These are phyloP conservation scores for Pelochelys cantorii DNA, from an alignment of 2,797 vertebrate genomes.

Conservation along the genomic window DNA sequence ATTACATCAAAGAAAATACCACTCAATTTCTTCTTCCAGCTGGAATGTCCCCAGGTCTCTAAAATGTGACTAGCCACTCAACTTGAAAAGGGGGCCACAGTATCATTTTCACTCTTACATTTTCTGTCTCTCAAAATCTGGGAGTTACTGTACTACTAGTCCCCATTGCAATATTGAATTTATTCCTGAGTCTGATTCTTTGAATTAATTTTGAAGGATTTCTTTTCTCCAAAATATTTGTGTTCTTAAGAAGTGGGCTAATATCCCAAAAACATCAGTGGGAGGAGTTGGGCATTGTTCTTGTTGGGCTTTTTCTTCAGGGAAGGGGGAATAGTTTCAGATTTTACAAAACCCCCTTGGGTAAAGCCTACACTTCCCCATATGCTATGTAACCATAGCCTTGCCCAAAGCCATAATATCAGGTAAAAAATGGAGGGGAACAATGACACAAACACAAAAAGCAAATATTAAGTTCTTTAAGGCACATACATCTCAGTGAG, in stretches of 20 bases:
- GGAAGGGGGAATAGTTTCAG: too few species aligned
- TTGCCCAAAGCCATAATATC: too few species aligned
- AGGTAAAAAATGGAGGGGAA: too few species aligned
- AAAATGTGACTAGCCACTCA: too few species aligned
- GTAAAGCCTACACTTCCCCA: too few species aligned
- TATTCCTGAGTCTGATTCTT: not conserved
- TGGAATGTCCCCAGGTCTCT: too few species aligned
- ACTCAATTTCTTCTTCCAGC: too few species aligned
- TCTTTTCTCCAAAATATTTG: not conserved
- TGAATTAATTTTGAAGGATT: not conserved
- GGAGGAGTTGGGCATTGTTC: not conserved
- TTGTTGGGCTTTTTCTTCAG: too few species aligned
- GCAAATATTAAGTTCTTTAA: not conserved
- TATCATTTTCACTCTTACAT: not conserved
- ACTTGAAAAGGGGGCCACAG: not conserved
- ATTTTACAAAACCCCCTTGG: too few species aligned
- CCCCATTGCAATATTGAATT: not conserved
- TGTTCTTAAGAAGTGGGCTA: not conserved
- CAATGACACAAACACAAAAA: too few species aligned
- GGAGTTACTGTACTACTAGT: accelerated
- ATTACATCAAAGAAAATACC: not conserved
- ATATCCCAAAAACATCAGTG: not conserved
- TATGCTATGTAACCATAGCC: too few species aligned
- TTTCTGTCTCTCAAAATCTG: not conserved
- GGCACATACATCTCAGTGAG: not conserved